Evolutionary conservation across 2,888 invertebrate genomes (phyloP).

Genomic region (Callosobruchus maculatus): DNA sequence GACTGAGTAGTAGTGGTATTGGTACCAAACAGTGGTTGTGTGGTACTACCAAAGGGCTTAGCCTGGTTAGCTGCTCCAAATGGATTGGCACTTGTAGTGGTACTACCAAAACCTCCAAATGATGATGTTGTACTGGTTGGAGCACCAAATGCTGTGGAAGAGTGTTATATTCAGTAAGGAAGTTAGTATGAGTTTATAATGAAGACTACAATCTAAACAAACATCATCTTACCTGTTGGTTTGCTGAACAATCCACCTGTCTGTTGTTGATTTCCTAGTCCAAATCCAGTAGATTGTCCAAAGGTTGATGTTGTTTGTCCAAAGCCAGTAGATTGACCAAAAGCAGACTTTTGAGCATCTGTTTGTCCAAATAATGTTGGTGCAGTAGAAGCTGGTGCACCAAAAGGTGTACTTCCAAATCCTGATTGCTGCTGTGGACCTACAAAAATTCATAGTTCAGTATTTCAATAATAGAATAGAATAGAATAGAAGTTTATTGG

Average conservation of each 20-base stretch:
- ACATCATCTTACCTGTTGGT: constrained; percentile 12
- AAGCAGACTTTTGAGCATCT: constrained; percentile 41
- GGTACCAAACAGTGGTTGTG: constrained; percentile 40
- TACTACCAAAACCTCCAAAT: constrained; percentile 47
- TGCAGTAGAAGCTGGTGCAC: constrained; percentile 46
- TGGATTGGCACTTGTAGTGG: constrained; percentile 39
- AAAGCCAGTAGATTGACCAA: constrained; percentile 61
- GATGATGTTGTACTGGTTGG: constrained; percentile 28
- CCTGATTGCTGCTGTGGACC: constrained; percentile 42
- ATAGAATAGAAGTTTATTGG: too few species aligned
- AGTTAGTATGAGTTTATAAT: neutral
- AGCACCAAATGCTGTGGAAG: constrained; percentile 32
- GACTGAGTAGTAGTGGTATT: constrained; percentile 37
- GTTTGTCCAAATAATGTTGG: constrained; percentile 53
- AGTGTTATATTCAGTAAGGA: neutral
- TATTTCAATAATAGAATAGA: constrained; percentile 5
- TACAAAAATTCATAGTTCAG: constrained; percentile 6
- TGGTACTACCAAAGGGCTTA: constrained; percentile 53
- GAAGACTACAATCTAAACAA: neutral
- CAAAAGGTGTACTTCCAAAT: constrained; percentile 50
- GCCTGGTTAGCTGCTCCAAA: constrained; percentile 47
- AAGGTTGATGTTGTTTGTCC: constrained; percentile 58
- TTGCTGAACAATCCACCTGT: constrained; percentile 17
- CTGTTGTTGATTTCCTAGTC: constrained; percentile 21
- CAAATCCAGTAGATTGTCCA: constrained; percentile 46